These are phyloP conservation scores for Calypte anna DNA, from an alignment of 2,113 vertebrate genomes.

Conservation along the genomic window DNA sequence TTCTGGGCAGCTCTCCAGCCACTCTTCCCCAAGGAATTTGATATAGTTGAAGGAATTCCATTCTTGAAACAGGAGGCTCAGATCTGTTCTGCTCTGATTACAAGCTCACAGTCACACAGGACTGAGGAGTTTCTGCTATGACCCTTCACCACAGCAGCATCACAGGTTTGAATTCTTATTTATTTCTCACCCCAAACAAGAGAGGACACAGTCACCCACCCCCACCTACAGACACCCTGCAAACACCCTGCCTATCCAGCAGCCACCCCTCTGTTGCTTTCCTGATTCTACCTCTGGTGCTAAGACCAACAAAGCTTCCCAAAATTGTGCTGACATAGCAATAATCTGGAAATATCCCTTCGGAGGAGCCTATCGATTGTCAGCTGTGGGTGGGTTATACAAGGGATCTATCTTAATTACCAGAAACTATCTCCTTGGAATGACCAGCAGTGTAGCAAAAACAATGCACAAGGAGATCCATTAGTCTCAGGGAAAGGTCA, in stretches of 20 bases:
- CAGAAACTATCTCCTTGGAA: conserved; percentile 56
- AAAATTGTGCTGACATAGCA: conserved; percentile 36
- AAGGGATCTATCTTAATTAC: conserved; percentile 75
- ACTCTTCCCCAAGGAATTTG: neutral
- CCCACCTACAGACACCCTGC: neutral
- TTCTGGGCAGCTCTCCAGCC: too few relatives aligned
- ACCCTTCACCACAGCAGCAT: neutral
- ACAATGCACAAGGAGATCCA: conserved; percentile 55
- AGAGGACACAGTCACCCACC: neutral
- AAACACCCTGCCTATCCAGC: neutral
- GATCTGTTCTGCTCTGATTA: neutral
- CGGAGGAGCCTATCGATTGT: conserved; percentile 38
- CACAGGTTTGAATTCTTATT: neutral
- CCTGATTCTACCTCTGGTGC: neutral
- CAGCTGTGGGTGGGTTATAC: conserved; percentile 12
- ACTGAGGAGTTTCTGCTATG: neutral
- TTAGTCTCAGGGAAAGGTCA: conserved; percentile 78
- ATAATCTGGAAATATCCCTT: conserved; percentile 61
- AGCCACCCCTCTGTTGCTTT: accelerated
- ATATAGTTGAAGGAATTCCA: neutral
- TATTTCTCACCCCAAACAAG: neutral
- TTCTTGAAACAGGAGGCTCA: neutral
- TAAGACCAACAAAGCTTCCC: conserved; percentile 20
- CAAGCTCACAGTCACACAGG: too few relatives aligned
- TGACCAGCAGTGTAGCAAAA: conserved; percentile 43